phyloP scores from a whole-genome alignment of 2,113 vertebrate genomes.

The Tyto alba region DNA sequence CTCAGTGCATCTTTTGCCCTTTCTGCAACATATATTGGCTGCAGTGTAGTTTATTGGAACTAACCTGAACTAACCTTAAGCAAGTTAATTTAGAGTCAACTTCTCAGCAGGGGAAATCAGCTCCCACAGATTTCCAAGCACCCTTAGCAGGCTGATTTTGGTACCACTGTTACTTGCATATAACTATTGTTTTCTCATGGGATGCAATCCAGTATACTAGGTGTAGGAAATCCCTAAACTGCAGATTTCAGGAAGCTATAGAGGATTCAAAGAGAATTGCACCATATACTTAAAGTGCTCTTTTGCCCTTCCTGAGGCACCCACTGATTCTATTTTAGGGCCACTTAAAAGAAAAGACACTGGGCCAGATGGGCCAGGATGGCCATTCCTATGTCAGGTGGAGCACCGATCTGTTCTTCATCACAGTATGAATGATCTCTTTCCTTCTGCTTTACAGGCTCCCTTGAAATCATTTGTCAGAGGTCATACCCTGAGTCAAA shows the following conservation, averaged over 20 bases:
- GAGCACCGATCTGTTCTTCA: neutral
- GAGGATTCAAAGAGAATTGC: neutral
- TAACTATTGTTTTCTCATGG: neutral
- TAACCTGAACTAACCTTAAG: neutral
- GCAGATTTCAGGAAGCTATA: neutral
- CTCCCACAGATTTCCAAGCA: neutral
- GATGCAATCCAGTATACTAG: neutral
- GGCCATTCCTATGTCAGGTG: neutral
- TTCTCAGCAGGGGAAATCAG: neutral
- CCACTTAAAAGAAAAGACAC: neutral
- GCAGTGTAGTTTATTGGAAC: neutral
- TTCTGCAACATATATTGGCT: neutral
- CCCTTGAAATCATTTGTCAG: neutral
- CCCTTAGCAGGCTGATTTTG: neutral
- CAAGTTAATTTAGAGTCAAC: neutral
- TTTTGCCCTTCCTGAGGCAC: neutral
- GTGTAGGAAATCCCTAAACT: neutral
- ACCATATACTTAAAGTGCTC: neutral
- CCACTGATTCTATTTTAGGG: neutral
- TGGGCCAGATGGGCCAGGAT: neutral
- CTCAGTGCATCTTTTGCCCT: neutral
- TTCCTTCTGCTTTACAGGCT: neutral
- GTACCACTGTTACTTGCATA: neutral
- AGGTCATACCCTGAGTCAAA: neutral
- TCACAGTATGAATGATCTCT: neutral